Base-by-base conservation (phyloP, 1,140 invertebrate genomes). In the Pentalonia nigronervosa region DNA sequence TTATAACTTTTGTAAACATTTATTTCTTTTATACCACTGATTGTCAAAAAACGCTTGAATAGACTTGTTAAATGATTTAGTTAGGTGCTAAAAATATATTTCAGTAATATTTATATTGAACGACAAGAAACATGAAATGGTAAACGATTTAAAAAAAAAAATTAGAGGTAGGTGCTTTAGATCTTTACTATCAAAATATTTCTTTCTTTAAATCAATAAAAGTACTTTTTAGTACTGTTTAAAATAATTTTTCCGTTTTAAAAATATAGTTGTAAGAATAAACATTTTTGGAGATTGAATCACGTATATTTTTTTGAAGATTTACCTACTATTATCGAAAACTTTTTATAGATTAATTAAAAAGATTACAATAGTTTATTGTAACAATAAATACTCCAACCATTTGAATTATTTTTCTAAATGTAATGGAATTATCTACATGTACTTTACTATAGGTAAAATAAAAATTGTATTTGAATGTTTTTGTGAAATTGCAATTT, bases 31-130 rank as follows among this genome's bases (percentile, higher is more conserved):
- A 86, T 6, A 86, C 45, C 30, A n/a, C 84, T 47, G 84, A 86
- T 86, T 86, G 84, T 14, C 36, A 86, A 45, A 48, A 86, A 86
- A 86, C 45, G 45, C 45, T 86, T 41, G 41, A 86, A 86, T 86
- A 45, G 11, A 30, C 25, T 86, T 86, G 11, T 47, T 45, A 45
- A 86, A 86, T 17, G 23, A 86, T 86, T 86, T 47, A 86, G 84
- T 30, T 47, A 86, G 45, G 83, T 25, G 9, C 8, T 45, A 47
- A 45, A 86, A 86, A 45, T 25, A 86, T 86, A 9, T 47, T n/a
- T n/a, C 21, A 47, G 23, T 86, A 30, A 47, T 86, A n/a, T 86
- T 86, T 86, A 86, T 86, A 86, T 25, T 86, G 84, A 45, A 86
- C 14, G 45, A 86, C 21, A 30, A 47, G 45, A 47, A 47, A 48